Evolutionary conservation across 2,888 invertebrate species (phyloP), one percentile per base, ranked within the genome.

Genomic region (Agriopis marginaria): DNA sequence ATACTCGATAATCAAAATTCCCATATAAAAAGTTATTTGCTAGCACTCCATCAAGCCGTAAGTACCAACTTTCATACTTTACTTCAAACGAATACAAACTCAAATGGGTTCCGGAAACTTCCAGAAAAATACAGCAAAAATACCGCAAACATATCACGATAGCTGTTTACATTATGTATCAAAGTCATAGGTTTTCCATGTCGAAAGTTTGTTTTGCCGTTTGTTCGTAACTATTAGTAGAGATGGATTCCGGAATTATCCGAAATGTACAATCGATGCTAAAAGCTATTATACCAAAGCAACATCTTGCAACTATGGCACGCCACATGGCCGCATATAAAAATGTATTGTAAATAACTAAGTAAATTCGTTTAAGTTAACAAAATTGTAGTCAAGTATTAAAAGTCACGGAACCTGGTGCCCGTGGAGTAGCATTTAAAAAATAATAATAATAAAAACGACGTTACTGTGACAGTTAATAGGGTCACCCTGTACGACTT

Each of bases 121-220:
- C 62, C 53, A 49, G 44, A 60, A 67, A 66, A 58, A 63, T 59
- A 56, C 56, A 39, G 51, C 51, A 39, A 63, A 67, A 56, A 62
- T 50, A 42, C 10, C 14, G 42, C 50, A 61, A 62, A 62, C 51
- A 53, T 51, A 66, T 66, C 59, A 32, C 49, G 60, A 42, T 62
- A 9, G 45, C 54, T 56, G 69, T 62, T 66, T 66, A 66, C 62
- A 58, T 70, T 70, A 70, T 66, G 70, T 70, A 66, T 66, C 56
- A 65, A 69, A 69, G 62, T 47, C 64, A 64, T 69, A 69, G 69
- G 69, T 69, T 69, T 69, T 65, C 58, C 65, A 59, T 61, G 64
- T 68, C 44, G 54, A 44, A 68, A 68, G 63, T 68, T 68, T 68
- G 44, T 61, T 62, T 39, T 47, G 10, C 40, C n/a, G 39, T 59